Percentiles rank a stretch among this genome's conserved stretches.
These are phyloP conservation scores for Vulpes ferrilata DNA, from an alignment of 2,113 vertebrate species.

Conservation along the genomic window DNA sequence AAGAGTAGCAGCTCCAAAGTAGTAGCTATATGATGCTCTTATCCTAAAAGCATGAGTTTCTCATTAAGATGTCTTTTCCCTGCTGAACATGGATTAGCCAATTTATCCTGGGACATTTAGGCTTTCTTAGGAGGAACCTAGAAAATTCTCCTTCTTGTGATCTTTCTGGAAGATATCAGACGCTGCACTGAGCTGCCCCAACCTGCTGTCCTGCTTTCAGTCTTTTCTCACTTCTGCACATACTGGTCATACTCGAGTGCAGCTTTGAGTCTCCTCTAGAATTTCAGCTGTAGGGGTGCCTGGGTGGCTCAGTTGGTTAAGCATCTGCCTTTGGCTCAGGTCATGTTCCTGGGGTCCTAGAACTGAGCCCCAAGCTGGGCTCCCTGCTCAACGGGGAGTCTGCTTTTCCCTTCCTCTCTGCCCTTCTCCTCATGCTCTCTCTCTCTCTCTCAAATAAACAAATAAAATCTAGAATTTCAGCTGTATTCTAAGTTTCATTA, in stretches of 20 bases:
- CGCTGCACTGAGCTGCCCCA: not conserved
- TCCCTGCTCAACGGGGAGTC: not conserved
- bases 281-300: not conserved
- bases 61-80: not conserved
- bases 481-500: not conserved
- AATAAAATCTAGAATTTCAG: not conserved
- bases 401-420: not conserved
- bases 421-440: not conserved
- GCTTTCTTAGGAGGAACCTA: not conserved
- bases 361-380: fast-evolving
- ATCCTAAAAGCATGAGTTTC: not conserved
- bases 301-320: not conserved
- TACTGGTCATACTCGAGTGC: not conserved
- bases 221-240: not conserved
- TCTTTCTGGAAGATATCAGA: constrained; percentile 13
- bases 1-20: not conserved
- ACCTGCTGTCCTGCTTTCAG: not conserved
- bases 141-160: not conserved
- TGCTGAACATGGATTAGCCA: not conserved
- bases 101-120: not conserved
- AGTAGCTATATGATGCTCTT: not conserved
- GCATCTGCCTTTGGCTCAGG: not conserved
- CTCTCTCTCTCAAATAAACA: not conserved
- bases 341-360: not conserved
- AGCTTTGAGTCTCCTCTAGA: not conserved